Percentiles rank a stretch among this genome's conserved stretches.
Evolutionary conservation across 2,888 invertebrate species (phyloP).

Genomic region (Rhodophaea formosa): DNA sequence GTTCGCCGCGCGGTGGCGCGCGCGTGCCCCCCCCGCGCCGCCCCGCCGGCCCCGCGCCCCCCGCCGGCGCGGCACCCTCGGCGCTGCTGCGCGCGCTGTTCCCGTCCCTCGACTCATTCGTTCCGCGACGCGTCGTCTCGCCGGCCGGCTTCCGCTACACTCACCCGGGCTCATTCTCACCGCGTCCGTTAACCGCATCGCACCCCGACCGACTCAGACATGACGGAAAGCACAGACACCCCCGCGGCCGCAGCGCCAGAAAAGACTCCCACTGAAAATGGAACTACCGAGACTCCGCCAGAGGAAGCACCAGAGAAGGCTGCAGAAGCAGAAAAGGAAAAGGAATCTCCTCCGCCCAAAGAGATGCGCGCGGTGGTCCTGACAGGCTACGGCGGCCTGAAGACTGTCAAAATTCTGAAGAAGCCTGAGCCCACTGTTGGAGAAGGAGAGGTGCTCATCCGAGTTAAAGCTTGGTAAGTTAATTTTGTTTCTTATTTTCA

Average conservation of each 20-base stretch:
- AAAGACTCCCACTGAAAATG: constrained; percentile 80
- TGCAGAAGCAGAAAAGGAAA: constrained; percentile 75
- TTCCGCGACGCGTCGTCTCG: constrained; percentile 75
- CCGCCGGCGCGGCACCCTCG: constrained; percentile 32
- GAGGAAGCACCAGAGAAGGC: constrained; percentile 78
- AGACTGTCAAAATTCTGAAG: constrained; percentile 90
- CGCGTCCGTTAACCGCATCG: constrained; percentile 63
- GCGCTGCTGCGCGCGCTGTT: constrained; percentile 61
- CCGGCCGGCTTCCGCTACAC: constrained; percentile 64
- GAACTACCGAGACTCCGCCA: constrained; percentile 70
- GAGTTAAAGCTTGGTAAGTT: constrained; percentile 93
- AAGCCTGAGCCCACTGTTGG: constrained; percentile 87
- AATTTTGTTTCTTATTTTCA: constrained; percentile 27
- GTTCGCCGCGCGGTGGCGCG: constrained; percentile 58
- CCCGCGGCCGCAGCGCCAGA: constrained; percentile 77
- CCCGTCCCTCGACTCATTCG: constrained; percentile 75
- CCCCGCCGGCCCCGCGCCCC: constrained; percentile 31
- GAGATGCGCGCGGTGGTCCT: constrained; percentile 93
- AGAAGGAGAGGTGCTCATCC: constrained; percentile 89
- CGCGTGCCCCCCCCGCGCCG: constrained; percentile 36
- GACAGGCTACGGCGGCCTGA: constrained; percentile 92
- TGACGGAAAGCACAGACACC: constrained; percentile 79
- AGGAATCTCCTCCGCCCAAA: constrained; percentile 83
- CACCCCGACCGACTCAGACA: constrained; percentile 47
- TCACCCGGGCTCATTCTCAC: constrained; percentile 62